Base-by-base conservation (phyloP, 2,113 vertebrate species). In the Hystrix brachyura region DNA sequence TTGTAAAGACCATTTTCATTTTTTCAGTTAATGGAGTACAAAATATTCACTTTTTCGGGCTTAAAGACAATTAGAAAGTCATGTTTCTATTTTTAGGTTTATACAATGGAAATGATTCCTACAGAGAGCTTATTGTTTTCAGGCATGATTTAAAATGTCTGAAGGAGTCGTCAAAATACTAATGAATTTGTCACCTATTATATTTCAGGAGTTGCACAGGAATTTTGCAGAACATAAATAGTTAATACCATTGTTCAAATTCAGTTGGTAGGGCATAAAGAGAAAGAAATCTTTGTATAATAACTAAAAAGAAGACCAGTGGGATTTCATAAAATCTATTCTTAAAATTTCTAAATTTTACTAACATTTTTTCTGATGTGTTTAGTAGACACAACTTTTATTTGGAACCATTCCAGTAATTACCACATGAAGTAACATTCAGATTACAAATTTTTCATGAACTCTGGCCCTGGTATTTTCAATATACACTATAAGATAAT, bases 321-420 rank as follows among this genome's bases (percentile, higher is more conserved):
- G 94, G 32, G 67, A 79, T 92, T 94, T 94, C 82, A 90, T 86
- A 87, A 88, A 34, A 85, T 57, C 32, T 51, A 29, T 34, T 86
- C 65, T 85, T 84, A 18, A 80, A 83, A 86, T n/a, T 71, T 80
- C 74, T 92, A 76, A 81, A 81, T 78, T 64, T 90, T 51, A 78
- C 53, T 10, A 69, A 38, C 0, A 11, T 59, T 55, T 79, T 79
- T 87, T 60, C 65, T 93, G 21, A 79, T 25, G 27, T 60, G 23
- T 46, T 94, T 55, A 57, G 27, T 51, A 93, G 34, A 25, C 19
- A 48, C 11, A 46, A 53, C 13, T 92, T 94, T 93, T 32, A 15
- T 86, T 90, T 82, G 74, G 48, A 95, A 48, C 25, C 27, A 79
- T 5, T 80, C 29, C 72, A 84, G 72, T 64, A 67, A 32, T 46